A percentile compares a stretch with the other conserved stretches of the same genome.
phyloP scores from a whole-genome alignment of 2,888 invertebrate genomes.

The Hylaea fasciaria region DNA sequence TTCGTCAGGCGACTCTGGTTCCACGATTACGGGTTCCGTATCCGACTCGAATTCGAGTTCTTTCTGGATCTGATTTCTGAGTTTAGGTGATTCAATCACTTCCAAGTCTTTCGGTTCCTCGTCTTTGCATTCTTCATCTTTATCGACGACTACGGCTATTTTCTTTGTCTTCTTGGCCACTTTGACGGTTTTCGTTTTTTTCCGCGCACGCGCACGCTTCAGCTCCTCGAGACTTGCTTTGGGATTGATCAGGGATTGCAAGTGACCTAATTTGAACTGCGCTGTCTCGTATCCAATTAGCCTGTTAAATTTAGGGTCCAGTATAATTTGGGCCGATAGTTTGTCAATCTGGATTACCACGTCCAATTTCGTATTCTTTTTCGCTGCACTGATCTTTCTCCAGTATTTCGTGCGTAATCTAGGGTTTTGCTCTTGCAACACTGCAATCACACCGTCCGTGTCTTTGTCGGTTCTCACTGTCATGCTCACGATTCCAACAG shows the following conservation, averaged over 20 bases:
- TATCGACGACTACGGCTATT: conserved; percentile 10
- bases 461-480: conserved; percentile 59
- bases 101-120: conserved; percentile 39
- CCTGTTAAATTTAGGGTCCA: conserved; percentile 61
- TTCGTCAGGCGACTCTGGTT: conserved; percentile 44
- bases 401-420: conserved; percentile 74
- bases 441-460: conserved; percentile 63
- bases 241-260: conserved; percentile 66
- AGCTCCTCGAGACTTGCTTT: conserved; percentile 62
- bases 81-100: conserved; percentile 39
- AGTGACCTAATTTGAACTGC: conserved; percentile 71
- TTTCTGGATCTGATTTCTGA: conserved; percentile 36
- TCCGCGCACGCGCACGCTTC: conserved; percentile 46
- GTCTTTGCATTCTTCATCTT: conserved; percentile 22
- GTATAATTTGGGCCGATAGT: conserved; percentile 73
- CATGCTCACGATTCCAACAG: conserved; percentile 77
- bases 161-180: conserved; percentile 32
- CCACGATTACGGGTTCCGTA: conserved; percentile 45
- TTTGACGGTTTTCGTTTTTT: conserved; percentile 30
- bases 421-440: conserved; percentile 68
- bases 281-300: conserved; percentile 55
- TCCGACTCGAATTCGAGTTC: conserved; percentile 34
- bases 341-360: conserved; percentile 75
- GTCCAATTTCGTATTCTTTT: conserved; percentile 61
- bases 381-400: conserved; percentile 69